A percentile compares a stretch with the other conserved stretches of the same genome.
phyloP scores from a whole-genome alignment of 2,113 vertebrate species.

The Hucho hucho region DNA sequence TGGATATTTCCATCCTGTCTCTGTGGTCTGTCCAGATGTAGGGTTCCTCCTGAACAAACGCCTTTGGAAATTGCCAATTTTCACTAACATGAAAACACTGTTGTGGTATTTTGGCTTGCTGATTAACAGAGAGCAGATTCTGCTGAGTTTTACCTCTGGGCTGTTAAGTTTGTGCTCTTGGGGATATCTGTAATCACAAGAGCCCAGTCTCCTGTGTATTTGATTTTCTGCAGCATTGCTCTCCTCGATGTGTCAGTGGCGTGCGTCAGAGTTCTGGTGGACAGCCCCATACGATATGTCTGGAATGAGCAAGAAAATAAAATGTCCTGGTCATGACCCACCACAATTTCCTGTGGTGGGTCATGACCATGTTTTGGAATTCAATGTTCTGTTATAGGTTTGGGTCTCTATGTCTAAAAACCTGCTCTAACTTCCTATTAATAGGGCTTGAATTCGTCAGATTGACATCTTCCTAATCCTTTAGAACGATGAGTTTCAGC shows the following conservation, averaged over 20 bases:
- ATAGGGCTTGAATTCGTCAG: not conserved
- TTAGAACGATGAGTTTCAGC: not conserved
- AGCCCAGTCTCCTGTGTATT: too few relatives aligned
- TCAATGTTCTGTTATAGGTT: not conserved
- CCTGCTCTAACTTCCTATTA: not conserved
- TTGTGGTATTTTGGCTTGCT: not conserved
- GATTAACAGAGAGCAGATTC: not conserved
- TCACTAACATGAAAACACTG: not conserved
- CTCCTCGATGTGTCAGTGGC: too few relatives aligned
- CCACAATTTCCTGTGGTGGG: slow-evolving; percentile 8
- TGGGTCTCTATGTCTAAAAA: not conserved
- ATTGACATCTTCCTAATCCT: not conserved
- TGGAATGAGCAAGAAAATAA: not conserved
- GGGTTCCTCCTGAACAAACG: too few relatives aligned
- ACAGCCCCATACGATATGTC: not conserved
- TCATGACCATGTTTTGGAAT: slow-evolving; percentile 6
- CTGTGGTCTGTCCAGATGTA: not conserved
- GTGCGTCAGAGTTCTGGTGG: too few relatives aligned
- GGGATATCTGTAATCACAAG: too few relatives aligned
- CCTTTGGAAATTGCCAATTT: not conserved
- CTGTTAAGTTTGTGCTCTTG: too few relatives aligned
- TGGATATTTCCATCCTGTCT: not conserved
- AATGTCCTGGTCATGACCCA: too few relatives aligned
- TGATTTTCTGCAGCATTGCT: too few relatives aligned
- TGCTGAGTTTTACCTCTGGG: too few relatives aligned